Evolutionary conservation across 1,140 invertebrate species (phyloP).

Genomic region (Mactra quadrangularis): DNA sequence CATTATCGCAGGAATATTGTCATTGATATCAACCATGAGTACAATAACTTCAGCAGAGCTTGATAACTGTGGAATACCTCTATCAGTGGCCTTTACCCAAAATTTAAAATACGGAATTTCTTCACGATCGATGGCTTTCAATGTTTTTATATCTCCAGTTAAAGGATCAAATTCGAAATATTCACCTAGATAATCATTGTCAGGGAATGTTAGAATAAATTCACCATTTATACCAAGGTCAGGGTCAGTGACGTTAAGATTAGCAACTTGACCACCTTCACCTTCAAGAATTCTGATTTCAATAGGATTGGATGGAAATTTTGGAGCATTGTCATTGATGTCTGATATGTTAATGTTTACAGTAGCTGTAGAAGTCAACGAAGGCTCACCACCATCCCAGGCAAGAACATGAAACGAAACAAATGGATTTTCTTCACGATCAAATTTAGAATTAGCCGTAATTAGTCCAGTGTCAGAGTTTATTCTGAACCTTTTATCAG

Average conservation of each 20-base stretch:
- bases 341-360: constrained; percentile 87
- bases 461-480: constrained; percentile 71
- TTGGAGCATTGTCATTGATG: constrained; percentile 81
- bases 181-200: constrained; percentile 52
- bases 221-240: constrained; percentile 78
- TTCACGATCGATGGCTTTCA: constrained; percentile 57
- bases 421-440: constrained; percentile 71
- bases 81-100: constrained; percentile 94
- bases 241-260: constrained; percentile 87
- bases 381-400: constrained; percentile 78
- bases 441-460: constrained; percentile 67
- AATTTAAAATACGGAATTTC: constrained; percentile 85
- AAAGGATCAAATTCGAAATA: constrained; percentile 54
- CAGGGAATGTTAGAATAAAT: constrained; percentile 67
- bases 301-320: constrained; percentile 83
- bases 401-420: constrained; percentile 74
- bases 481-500: constrained; percentile 68
- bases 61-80: constrained; percentile 93
- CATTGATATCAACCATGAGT: constrained; percentile 92
- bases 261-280: constrained; percentile 91
- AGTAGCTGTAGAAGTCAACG: constrained; percentile 94
- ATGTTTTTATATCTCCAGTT: constrained; percentile 51
- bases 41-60: constrained; percentile 93
- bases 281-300: constrained; percentile 92
- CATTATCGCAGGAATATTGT: constrained; percentile 74